phyloP scores from a whole-genome alignment of 1,140 invertebrate genomes.

The Apis laboriosa region DNA sequence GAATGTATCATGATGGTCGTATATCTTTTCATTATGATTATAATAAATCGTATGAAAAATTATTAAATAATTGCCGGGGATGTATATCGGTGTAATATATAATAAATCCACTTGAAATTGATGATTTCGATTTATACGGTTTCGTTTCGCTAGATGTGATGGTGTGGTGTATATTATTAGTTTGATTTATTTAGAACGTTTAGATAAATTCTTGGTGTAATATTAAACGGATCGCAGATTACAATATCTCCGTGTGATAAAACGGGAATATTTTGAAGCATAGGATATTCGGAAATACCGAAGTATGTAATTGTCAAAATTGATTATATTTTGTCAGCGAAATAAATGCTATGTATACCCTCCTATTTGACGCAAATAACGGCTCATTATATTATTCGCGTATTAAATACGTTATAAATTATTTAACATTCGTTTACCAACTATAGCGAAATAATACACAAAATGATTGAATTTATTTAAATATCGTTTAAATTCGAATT shows the following conservation, averaged over 20 bases:
- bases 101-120: background rate
- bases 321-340: background rate
- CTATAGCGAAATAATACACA: background rate
- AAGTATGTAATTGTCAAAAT: constrained; percentile 8
- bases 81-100: background rate
- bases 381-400: background rate
- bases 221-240: background rate
- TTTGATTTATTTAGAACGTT: constrained; percentile 15
- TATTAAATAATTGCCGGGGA: background rate
- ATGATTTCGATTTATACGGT: background rate
- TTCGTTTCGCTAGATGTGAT: background rate
- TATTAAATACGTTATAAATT: constrained; percentile 1
- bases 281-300: background rate
- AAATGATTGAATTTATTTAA: background rate
- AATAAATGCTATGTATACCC: background rate
- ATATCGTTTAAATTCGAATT: background rate
- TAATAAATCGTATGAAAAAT: background rate
- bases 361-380: background rate
- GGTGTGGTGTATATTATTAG: background rate
- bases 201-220: constrained; percentile 13
- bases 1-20: background rate
- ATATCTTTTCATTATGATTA: background rate
- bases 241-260: background rate
- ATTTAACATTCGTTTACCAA: background rate
- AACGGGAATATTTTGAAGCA: background rate